These are phyloP conservation scores for Exocentrus adspersus DNA, from an alignment of 2,888 invertebrate genomes.

Conservation along the genomic window DNA sequence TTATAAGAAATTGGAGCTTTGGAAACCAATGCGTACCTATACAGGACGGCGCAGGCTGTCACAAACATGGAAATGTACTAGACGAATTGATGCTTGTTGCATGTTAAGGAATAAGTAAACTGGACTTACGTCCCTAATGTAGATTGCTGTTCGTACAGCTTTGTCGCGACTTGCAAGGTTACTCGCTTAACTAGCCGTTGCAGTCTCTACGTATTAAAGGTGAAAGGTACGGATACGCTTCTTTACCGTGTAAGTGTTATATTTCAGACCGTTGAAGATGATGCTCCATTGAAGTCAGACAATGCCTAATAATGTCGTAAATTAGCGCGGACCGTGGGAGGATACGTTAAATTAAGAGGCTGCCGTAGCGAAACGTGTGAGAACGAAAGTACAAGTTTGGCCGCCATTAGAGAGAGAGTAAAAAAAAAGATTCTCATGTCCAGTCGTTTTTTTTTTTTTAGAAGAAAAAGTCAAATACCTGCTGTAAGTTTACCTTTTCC, in stretches of 20 bases:
- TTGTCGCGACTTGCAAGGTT: too few species aligned
- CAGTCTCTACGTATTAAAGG: conserved; percentile 6
- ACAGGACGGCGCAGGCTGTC: too few species aligned
- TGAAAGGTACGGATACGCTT: not conserved
- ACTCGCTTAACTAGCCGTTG: conserved; percentile 25
- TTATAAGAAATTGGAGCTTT: too few species aligned
- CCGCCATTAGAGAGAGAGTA: not conserved
- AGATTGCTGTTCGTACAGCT: too few species aligned
- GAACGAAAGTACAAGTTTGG: not conserved
- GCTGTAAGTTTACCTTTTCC: too few species aligned
- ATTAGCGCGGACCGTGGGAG: not conserved
- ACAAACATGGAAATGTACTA: too few species aligned
- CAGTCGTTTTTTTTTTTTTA: too few species aligned
- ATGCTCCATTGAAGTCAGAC: not conserved
- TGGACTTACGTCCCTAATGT: too few species aligned
- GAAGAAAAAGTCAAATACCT: too few species aligned
- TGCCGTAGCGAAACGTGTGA: not conserved
- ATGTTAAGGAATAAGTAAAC: too few species aligned
- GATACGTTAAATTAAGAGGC: not conserved
- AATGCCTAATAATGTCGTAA: conserved; percentile 1
- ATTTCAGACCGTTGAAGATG: not conserved
- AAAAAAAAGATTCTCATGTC: not conserved
- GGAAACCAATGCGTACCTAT: too few species aligned
- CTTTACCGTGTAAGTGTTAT: not conserved
- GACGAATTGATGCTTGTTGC: too few species aligned